phyloP scores from a whole-genome alignment of 92 coral and sea anemone species.

The Ricordea florida region DNA sequence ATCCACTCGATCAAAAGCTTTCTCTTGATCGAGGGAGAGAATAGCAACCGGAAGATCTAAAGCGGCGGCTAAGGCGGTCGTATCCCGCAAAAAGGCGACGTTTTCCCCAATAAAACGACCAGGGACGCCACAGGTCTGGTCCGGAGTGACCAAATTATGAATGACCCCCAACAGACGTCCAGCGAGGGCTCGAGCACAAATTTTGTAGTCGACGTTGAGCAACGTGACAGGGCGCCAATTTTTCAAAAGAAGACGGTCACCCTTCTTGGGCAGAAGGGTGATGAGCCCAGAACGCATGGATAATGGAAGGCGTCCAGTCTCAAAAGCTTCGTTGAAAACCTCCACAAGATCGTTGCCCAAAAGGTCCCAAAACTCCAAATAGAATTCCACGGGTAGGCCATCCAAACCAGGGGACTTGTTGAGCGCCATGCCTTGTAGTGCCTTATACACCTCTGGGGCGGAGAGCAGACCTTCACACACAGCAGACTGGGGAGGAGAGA shows the following conservation, averaged over 20 bases:
- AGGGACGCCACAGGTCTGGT: constrained; percentile 21
- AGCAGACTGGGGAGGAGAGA: background rate
- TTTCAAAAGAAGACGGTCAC: background rate
- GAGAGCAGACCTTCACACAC: background rate
- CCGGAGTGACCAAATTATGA: background rate
- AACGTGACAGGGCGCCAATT: background rate
- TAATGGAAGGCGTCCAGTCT: background rate
- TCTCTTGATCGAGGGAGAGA: constrained; percentile 14
- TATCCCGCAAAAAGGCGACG: background rate
- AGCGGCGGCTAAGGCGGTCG: background rate
- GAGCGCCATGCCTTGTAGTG: background rate
- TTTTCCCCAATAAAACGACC: constrained; percentile 3
- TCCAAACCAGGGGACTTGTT: background rate
- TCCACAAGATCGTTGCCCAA: background rate
- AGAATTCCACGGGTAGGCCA: too few species aligned
- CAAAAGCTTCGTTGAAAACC: background rate
- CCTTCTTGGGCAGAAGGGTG: background rate
- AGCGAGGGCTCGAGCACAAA: background rate
- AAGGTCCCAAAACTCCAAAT: background rate
- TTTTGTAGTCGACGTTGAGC: background rate
- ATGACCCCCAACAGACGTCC: background rate
- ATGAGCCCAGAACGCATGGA: background rate
- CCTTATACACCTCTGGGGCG: background rate
- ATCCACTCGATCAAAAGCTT: constrained; percentile 34
- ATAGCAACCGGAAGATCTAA: background rate